These are phyloP conservation scores for Lymantria monacha DNA, from an alignment of 2,888 invertebrate species.

Conservation along the genomic window DNA sequence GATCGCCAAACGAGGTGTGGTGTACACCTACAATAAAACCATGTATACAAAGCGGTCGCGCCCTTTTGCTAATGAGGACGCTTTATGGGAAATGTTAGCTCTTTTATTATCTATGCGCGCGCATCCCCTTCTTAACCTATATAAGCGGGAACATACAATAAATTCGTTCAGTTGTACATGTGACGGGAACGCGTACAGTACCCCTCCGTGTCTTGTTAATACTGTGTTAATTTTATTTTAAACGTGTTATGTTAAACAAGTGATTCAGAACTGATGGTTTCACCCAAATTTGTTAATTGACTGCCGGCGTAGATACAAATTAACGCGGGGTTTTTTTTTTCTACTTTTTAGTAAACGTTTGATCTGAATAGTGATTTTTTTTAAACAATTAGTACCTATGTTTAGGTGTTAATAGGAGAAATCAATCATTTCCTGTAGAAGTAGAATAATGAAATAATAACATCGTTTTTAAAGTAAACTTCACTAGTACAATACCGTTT, in stretches of 20 bases:
- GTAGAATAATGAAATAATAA: too few species aligned
- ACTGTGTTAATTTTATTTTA: slow-evolving; percentile 59
- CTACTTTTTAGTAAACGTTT: slow-evolving; percentile 36
- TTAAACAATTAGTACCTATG: slow-evolving; percentile 29
- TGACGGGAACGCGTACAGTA: slow-evolving; percentile 45
- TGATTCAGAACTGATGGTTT: slow-evolving; percentile 54
- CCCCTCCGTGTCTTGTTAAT: slow-evolving; percentile 38
- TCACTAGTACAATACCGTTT: too few species aligned
- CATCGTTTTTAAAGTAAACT: too few species aligned
- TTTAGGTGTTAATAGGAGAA: slow-evolving; percentile 11
- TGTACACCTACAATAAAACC: slow-evolving; percentile 69
- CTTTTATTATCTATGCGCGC: slow-evolving; percentile 75
- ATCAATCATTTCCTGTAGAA: background rate
- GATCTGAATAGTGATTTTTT: slow-evolving; percentile 38
- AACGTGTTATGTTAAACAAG: slow-evolving; percentile 56
- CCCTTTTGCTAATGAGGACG: slow-evolving; percentile 78
- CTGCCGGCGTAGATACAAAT: slow-evolving; percentile 66
- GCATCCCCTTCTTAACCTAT: slow-evolving; percentile 62
- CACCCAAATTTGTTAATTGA: slow-evolving; percentile 67
- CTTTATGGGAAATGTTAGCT: slow-evolving; percentile 72
- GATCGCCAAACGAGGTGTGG: slow-evolving; percentile 68
- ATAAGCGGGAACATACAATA: slow-evolving; percentile 59
- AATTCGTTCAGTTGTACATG: slow-evolving; percentile 57
- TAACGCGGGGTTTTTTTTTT: slow-evolving; percentile 51
- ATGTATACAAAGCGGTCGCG: slow-evolving; percentile 65